Evolutionary conservation across 2,113 vertebrate species (phyloP).

Genomic region (Periophthalmodon schlosseri): DNA sequence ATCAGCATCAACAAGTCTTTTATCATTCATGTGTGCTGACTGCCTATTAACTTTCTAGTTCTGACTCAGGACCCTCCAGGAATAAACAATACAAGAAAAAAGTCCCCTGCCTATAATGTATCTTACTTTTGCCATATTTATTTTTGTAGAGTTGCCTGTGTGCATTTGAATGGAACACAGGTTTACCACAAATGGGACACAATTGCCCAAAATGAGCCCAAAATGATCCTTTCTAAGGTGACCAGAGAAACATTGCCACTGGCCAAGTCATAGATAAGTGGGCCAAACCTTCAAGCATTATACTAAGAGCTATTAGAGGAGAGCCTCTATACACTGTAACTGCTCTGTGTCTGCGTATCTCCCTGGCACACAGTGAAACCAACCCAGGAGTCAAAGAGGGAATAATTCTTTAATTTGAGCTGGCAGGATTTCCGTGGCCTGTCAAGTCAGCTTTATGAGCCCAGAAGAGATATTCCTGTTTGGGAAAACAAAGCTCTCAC

Average conservation of each 20-base stretch:
- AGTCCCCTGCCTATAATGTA: too few species aligned
- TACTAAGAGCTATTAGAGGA: slow-evolving; percentile 18
- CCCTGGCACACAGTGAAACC: slow-evolving; percentile 16
- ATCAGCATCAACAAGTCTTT: too few species aligned
- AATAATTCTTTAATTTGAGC: slow-evolving; percentile 65
- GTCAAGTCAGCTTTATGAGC: slow-evolving; percentile 63
- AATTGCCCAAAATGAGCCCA: neutral
- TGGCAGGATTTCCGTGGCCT: slow-evolving; percentile 53
- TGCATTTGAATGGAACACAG: too few species aligned
- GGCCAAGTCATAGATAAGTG: slow-evolving; percentile 24
- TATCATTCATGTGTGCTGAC: neutral
- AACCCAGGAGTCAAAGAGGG: slow-evolving; percentile 28
- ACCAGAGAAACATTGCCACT: slow-evolving; percentile 17
- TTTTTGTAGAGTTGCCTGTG: too few species aligned
- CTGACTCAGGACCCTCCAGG: too few species aligned
- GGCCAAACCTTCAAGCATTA: slow-evolving; percentile 40
- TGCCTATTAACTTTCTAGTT: too few species aligned
- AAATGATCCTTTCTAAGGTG: too few species aligned
- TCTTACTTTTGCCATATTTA: too few species aligned
- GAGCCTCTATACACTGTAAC: slow-evolving; percentile 24
- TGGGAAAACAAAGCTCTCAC: slow-evolving; percentile 64
- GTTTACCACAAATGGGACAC: neutral
- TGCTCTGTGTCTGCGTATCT: slow-evolving; percentile 36
- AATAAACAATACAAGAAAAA: too few species aligned
- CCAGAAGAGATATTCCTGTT: slow-evolving; percentile 61